phyloP scores from a whole-genome alignment of 2,797 vertebrate species.

The Lemur catta region DNA sequence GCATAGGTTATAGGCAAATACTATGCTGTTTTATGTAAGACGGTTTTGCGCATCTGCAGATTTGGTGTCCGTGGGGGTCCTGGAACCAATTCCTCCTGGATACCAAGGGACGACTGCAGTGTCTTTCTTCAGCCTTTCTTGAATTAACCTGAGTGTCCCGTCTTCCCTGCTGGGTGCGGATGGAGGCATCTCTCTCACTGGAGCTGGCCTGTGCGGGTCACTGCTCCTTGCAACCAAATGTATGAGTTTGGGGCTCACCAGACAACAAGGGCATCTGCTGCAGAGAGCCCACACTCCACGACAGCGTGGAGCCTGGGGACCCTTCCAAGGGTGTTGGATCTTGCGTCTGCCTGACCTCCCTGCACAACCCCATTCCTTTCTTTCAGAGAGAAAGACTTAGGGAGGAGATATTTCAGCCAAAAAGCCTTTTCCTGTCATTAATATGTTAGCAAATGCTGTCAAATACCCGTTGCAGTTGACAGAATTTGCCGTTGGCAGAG shows the following conservation, averaged over 20 bases:
- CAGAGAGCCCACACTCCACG: not conserved
- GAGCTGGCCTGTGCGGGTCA: not conserved
- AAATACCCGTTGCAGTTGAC: slow-evolving; percentile 73
- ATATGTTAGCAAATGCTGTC: slow-evolving; percentile 67
- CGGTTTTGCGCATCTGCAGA: not conserved
- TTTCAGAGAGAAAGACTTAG: not conserved
- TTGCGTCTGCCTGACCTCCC: not conserved
- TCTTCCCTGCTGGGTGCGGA: not conserved
- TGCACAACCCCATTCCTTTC: not conserved
- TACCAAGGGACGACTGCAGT: not conserved
- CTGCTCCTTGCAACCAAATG: not conserved
- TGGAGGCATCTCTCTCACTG: not conserved
- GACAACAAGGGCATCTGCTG: not conserved
- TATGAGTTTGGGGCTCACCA: not conserved
- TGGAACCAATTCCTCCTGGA: not conserved
- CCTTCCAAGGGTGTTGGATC: not conserved
- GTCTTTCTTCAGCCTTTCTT: not conserved
- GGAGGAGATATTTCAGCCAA: slow-evolving; percentile 4
- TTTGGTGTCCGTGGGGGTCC: not conserved
- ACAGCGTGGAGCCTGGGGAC: rapidly evolving
- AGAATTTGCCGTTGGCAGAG: slow-evolving; percentile 74
- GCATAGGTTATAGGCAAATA: not conserved
- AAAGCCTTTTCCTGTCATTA: slow-evolving; percentile 55
- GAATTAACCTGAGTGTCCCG: not conserved
- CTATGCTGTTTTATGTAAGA: not conserved